Base-by-base conservation (phyloP, 2,888 invertebrate genomes). In the Pherbina coryleti region DNA sequence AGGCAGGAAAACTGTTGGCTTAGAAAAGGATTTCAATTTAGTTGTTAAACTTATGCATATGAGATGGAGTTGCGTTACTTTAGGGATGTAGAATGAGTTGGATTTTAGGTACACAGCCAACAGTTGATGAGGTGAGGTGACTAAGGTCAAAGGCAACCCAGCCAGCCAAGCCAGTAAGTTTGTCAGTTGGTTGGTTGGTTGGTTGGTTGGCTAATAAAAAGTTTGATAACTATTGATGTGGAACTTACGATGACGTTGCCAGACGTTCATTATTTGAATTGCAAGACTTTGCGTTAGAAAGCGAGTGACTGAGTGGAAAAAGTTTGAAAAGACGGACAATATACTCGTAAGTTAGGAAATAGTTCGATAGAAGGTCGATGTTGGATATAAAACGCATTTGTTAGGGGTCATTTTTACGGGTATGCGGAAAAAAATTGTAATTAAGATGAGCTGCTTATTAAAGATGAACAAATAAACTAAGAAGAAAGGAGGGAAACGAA, bases 11-110 rank as follows among this genome's bases (percentile, higher is more conserved):
- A 72, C 49, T 49, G 37, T 62, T 76, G 69, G 67, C 34, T 76
- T 44, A 69, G 69, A 69, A 69, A 70, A 75, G 69, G 49, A 76
- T 69, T 76, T 76, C 69, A 76, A 76, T 76, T 76, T 76, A 19
- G 76, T 44, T 76, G 69, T 60, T 69, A 57, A 69, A 51, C 67
- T 67, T 57, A 17, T 67, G 57, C 62, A 51, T 28, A 22, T 57
- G 51, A 28, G 49, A 25, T 49, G 28, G 22, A 28, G 70, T 44
- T 9, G n/a, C 37, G 9, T n/a, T 28, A 70, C 31, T 9, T 14
- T 25, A n/a, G 51, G 53, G 67, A 28, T 28, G 31, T 28, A 28
- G 14, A 49, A 44, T 22, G 19, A 22, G 64, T 22, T 28, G 60
- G 60, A 19, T 11, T 22, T n/a, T 3, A 14, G 11, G 49, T 49